phyloP scores from a whole-genome alignment of 2,888 invertebrate species.

The Leptinotarsa peninsularis region DNA sequence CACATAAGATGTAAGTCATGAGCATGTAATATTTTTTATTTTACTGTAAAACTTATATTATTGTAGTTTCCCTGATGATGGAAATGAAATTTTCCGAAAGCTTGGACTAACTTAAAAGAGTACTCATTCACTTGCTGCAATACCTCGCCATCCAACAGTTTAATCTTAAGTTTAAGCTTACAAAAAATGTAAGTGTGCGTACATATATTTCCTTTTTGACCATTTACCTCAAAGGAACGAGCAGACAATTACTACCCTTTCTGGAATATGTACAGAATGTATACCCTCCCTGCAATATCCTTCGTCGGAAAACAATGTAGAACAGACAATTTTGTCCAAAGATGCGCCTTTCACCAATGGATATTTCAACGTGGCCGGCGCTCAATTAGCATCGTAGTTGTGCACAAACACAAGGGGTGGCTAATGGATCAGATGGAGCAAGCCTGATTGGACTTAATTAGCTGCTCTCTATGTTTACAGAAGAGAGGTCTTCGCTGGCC shows the following conservation, averaged over 20 bases:
- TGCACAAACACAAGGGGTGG: constrained; percentile 66
- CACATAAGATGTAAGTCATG: too few relatives aligned
- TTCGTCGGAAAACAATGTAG: constrained; percentile 5
- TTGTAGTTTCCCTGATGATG: too few relatives aligned
- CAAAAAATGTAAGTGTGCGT: too few relatives aligned
- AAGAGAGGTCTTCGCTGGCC: constrained; percentile 51
- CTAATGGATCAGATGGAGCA: constrained; percentile 70
- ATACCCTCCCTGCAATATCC: constrained; percentile 9
- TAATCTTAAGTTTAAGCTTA: too few relatives aligned
- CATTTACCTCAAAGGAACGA: background rate
- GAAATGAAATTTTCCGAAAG: too few relatives aligned
- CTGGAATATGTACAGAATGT: background rate
- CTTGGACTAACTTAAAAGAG: too few relatives aligned
- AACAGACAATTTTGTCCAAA: constrained; percentile 33
- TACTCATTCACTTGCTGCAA: too few relatives aligned
- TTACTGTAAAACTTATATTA: too few relatives aligned
- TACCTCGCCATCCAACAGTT: too few relatives aligned
- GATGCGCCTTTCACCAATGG: constrained; percentile 59
- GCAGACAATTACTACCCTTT: background rate
- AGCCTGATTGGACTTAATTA: constrained; percentile 73
- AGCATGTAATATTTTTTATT: too few relatives aligned
- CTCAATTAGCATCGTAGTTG: constrained; percentile 66
- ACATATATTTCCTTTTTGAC: background rate
- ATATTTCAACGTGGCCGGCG: constrained; percentile 61
- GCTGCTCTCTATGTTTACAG: constrained; percentile 66